phyloP scores from a whole-genome alignment of 2,113 vertebrate species.

The Eretmochelys imbricata region DNA sequence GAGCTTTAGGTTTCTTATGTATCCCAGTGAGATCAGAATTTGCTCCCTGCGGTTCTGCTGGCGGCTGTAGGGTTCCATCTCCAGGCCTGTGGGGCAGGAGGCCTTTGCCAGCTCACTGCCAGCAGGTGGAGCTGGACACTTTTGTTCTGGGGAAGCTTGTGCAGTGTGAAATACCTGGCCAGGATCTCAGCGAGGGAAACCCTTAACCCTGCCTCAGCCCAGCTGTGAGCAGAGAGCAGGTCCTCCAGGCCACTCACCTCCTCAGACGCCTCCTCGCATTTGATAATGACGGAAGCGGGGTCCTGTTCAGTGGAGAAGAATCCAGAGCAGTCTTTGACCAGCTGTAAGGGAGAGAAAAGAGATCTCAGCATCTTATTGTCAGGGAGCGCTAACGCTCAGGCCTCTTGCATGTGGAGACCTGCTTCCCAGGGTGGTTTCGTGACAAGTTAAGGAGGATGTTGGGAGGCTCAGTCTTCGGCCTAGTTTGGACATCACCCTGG shows the following conservation, averaged over 20 bases:
- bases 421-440: no score
- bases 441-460: background rate
- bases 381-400: background rate
- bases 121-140: background rate
- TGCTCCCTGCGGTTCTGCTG: background rate
- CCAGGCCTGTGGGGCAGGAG: background rate
- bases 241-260: background rate
- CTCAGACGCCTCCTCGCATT: background rate
- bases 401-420: background rate
- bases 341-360: background rate
- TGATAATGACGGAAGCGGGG: background rate
- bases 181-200: background rate
- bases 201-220: background rate
- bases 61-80: background rate
- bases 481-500: no score
- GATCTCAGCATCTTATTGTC: no score
- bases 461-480: accelerated
- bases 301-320: background rate
- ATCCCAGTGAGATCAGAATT: background rate
- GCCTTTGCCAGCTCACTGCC: background rate
- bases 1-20: background rate
- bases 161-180: background rate
- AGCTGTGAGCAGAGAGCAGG: background rate
- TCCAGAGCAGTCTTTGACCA: background rate
- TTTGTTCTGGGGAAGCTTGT: background rate